Base-by-base conservation (phyloP, 2,797 vertebrate species). In the Eupleurogrammus muticus region DNA sequence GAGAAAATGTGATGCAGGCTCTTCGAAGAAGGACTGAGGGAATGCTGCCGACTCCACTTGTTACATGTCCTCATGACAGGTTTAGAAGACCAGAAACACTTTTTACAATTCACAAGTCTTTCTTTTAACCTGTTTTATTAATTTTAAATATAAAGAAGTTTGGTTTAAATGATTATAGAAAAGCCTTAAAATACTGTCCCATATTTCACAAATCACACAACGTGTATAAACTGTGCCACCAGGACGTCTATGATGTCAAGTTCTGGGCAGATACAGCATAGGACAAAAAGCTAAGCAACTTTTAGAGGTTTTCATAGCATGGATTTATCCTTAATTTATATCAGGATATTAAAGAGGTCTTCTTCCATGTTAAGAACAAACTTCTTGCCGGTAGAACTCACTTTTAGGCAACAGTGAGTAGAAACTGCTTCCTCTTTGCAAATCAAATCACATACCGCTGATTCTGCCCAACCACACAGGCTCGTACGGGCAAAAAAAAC, bases 401-500 rank as follows among this genome's bases (percentile, higher is more conserved):
- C 51, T 38, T 53, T 42, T 11, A 61, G 14, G 9, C 4, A 14
- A 40, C 28, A 14, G 21, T 56, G 21, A 36, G 57, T 53, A 47
- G 9, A 14, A 70, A 54, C 50, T 6, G 32, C 54, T 56, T 70
- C 10, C 54, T 60, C n/a, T 66, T 56, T 50, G 46, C 47, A 14
- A 42, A 67, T 40, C 48, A 17, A 51, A 54, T 63, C 62, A 73
- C 56, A 60, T 58, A 52, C 53, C 17, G 3, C 63, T 59, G 49
- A 50, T 54, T 63, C 53, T 50, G 14, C 9, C 52, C 7, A 7
- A 70, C 61, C 61, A 38, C 73, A 68, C 34, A 5, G 42, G 52
- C 52, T 65, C 2, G 14, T 23, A 20, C 11, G 50, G 42, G n/a
- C 53, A 55, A 63, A 68, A 19, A n/a, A n/a, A n/a, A n/a, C n/a